Percentiles rank a stretch among this genome's conserved stretches.
These are phyloP conservation scores for Paedocypris micromegethes DNA, from an alignment of 2,797 vertebrate genomes.

Conservation along the genomic window DNA sequence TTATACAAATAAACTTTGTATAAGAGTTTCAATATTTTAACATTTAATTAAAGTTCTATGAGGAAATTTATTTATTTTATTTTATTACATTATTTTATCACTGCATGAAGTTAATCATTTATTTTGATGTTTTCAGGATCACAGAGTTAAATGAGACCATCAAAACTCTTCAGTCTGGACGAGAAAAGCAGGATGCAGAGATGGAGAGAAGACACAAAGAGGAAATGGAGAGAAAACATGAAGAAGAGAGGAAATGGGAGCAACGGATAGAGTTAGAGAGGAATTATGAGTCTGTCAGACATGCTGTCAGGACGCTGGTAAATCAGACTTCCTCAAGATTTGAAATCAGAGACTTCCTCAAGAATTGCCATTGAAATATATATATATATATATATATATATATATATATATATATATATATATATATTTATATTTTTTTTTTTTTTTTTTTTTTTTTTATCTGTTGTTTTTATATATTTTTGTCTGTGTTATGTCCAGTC, in stretches of 20 bases:
- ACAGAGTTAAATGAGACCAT: constrained; percentile 68
- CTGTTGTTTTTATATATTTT: too few relatives aligned
- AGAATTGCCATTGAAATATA: too few relatives aligned
- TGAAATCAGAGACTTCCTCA: constrained; percentile 13
- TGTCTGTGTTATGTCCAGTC: too few relatives aligned
- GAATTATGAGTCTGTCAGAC: constrained; percentile 52
- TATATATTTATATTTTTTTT: too few relatives aligned
- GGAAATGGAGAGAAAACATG: constrained; percentile 66
- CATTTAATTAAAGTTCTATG: too few relatives aligned
- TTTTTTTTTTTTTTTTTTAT: too few relatives aligned
- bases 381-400: too few relatives aligned
- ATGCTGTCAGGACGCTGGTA: constrained; percentile 61
- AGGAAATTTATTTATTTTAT: too few relatives aligned
- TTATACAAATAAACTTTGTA: too few relatives aligned
- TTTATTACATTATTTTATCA: not conserved
- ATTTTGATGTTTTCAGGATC: constrained; percentile 60
- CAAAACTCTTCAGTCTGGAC: constrained; percentile 62
- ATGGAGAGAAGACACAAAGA: constrained; percentile 53
- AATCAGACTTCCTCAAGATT: too few relatives aligned
- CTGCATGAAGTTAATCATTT: not conserved
- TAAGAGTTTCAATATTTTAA: too few relatives aligned
- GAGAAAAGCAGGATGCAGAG: constrained; percentile 64
- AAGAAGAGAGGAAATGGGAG: constrained; percentile 61
- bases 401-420: too few relatives aligned
- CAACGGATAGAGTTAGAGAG: constrained; percentile 61